phyloP scores from a whole-genome alignment of 2,113 vertebrate species.

The Neotragus pygmaeus region DNA sequence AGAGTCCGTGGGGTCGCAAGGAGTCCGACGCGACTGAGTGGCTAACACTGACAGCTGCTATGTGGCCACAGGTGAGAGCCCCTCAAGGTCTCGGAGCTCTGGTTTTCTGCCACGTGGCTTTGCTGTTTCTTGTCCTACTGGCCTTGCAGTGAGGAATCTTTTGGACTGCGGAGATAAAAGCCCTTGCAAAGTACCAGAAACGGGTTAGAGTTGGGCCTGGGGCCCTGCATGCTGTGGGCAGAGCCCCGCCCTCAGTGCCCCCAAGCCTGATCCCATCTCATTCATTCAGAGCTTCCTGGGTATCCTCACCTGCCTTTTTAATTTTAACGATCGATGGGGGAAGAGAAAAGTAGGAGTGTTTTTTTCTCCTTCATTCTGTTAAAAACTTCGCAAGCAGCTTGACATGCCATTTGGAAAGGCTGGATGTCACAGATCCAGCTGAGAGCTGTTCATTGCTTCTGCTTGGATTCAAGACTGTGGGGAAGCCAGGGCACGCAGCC shows the following conservation, averaged over 20 bases:
- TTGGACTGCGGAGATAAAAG: not conserved
- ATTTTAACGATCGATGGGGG: not conserved
- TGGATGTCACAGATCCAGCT: not conserved
- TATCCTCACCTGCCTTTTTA: conserved; percentile 2
- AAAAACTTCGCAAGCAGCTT: conserved; percentile 2
- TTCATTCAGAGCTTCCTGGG: not conserved
- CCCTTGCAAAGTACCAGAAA: not conserved
- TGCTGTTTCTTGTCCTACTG: not conserved
- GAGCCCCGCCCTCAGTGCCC: not conserved
- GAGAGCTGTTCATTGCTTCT: not conserved
- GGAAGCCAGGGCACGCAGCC: rapidly evolving
- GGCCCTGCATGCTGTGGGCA: not conserved
- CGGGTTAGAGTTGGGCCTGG: not conserved
- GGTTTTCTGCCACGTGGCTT: not conserved
- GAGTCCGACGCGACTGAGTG: not conserved
- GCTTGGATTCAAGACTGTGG: not conserved
- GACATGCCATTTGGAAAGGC: conserved; percentile 20
- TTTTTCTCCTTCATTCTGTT: not conserved
- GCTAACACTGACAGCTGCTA: rapidly evolving
- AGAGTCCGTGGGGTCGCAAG: not conserved
- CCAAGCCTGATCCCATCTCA: not conserved
- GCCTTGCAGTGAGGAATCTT: not conserved
- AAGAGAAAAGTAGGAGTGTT: conserved; percentile 5
- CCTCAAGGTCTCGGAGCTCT: not conserved
- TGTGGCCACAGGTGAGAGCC: not conserved